Percentiles rank a stretch among this genome's conserved stretches.
Conservation (phyloP, 2,113 vertebrate genomes). For the Petaurus breviceps region DNA sequence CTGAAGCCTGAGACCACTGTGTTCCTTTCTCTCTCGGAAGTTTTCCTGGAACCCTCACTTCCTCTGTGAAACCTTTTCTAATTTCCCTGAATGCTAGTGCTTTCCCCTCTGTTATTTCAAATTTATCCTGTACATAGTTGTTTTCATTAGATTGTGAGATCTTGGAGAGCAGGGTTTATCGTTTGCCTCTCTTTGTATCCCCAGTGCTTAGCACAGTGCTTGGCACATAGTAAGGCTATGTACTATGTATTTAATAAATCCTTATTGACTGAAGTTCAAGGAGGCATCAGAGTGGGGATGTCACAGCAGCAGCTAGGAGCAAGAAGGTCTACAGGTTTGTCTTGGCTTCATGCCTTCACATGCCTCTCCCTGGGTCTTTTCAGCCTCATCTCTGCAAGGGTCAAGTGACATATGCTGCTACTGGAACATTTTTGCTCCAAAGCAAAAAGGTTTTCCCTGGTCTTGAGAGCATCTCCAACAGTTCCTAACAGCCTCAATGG, state of each 20-base stretch:
- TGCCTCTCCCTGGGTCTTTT: not conserved
- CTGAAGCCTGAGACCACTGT: not conserved
- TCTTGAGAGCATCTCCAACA: not conserved
- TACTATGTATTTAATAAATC: not conserved
- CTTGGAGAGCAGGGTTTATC: not conserved
- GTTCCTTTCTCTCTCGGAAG: not conserved
- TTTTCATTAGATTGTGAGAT: no score
- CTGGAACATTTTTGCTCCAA: no score
- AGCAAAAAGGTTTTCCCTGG: not conserved
- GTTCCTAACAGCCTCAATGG: not conserved
- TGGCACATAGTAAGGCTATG: not conserved
- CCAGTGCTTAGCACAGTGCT: not conserved
- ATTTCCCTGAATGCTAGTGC: not conserved
- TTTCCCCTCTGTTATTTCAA: not conserved
- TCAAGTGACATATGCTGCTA: not conserved
- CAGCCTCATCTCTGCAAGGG: not conserved
- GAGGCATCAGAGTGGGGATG: not conserved
- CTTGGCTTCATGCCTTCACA: not conserved
- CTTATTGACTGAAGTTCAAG: not conserved
- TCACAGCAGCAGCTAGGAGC: not conserved
- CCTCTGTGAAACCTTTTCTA: not conserved
- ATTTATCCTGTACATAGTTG: not conserved
- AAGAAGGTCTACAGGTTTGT: not conserved
- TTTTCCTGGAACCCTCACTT: not conserved
- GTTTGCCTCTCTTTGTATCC: not conserved